Evolutionary conservation across 2,113 vertebrate species (phyloP), one percentile per base, ranked within the genome.

Genomic region (Vulpes lagopus): DNA sequence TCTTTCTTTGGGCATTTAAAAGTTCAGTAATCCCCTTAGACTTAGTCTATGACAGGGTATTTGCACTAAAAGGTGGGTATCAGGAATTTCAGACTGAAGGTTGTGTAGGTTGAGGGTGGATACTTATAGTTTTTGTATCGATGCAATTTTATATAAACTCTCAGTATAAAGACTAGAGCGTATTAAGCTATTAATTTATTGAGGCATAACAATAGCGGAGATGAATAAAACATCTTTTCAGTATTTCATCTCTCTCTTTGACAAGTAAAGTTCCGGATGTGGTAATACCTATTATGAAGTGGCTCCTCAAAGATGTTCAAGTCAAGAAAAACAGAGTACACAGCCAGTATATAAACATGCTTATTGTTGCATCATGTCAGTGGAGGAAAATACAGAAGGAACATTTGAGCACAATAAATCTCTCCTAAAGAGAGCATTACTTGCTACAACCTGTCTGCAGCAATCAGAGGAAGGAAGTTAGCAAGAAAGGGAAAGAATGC

Each of bases 381-480:
- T 84, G 76, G 43, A 88, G 91, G 69, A 94, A 96, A 95, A 84
- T 69, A 71, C 43, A 93, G 74, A 81, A 89, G 73, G 82, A 91
- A 65, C 82, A 55, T 94, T 85, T 74, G 67, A 97, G 73, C 73
- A 60, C 67, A 91, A 43, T 95, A 93, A 95, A 80, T 90, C 85
- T 71, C 76, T 83, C 53, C 81, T 71, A 38, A 83, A 84, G 91
- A 87, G 59, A 97, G 43, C 43, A 4, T 15, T 96, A 23, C 95
- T 81, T 96, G 96, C 89, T 89, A 14, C 62, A 60, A 88, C 96
- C 92, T 97, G 96, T 71, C 89, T 93, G 30, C 71, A 49, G 79
- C 71, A 65, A 5, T 93, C 91, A 79, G 80, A 95, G 96, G 92
- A 95, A 96, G 96, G 97, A 97, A 97, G 92, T 97, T 60, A 89